Conservation (phyloP, 2,113 vertebrate genomes). For the Orycteropus afer region DNA sequence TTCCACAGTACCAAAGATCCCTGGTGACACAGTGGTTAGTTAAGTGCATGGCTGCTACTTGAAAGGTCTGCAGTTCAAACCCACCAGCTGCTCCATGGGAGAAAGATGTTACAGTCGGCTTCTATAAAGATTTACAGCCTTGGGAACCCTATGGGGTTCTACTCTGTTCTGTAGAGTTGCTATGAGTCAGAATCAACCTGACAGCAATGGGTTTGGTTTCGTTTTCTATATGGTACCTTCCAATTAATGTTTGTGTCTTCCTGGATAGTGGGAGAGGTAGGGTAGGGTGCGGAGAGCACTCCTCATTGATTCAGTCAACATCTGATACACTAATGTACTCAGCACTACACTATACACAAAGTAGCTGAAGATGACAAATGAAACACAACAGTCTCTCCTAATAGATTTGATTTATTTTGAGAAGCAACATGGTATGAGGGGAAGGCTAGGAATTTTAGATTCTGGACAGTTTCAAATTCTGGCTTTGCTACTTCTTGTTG, state of each 20-base stretch:
- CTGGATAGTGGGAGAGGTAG: not conserved
- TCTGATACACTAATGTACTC: too few species aligned
- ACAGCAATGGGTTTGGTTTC: not conserved
- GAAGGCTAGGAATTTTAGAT: not conserved
- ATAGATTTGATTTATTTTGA: not conserved
- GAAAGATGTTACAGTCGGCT: not conserved
- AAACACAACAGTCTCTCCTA: not conserved
- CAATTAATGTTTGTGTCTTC: not conserved
- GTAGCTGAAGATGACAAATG: not conserved
- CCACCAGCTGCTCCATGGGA: not conserved
- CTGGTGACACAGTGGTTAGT: not conserved
- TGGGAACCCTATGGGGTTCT: not conserved
- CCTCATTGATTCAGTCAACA: not conserved
- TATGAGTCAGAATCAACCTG: not conserved
- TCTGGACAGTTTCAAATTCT: not conserved
- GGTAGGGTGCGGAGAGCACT: not conserved
- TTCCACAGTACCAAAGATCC: not conserved
- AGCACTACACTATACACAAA: not conserved
- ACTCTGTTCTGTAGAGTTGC: not conserved
- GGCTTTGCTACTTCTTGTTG: too few species aligned
- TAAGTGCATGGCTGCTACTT: not conserved
- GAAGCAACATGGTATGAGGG: not conserved
- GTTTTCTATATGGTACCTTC: not conserved
- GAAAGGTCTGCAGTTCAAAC: not conserved
- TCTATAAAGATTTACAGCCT: not conserved